Conservation (phyloP, 2,888 invertebrate species). For the Cephus nigrinus region DNA sequence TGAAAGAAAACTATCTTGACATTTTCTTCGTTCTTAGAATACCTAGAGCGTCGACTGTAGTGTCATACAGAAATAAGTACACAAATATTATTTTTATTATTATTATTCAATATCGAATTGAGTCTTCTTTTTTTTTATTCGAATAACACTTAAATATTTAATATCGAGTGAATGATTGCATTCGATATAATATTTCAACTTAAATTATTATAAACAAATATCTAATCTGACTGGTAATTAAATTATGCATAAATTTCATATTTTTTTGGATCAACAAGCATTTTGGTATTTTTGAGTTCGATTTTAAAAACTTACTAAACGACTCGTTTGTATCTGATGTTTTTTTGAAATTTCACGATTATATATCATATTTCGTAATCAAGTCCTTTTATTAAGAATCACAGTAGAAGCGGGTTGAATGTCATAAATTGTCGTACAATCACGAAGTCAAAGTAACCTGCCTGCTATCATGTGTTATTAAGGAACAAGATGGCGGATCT, state of each 20-base stretch:
- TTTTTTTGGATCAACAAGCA: not conserved
- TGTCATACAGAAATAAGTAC: too few species aligned
- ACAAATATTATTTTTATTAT: too few species aligned
- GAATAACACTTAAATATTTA: too few species aligned
- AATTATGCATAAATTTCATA: not conserved
- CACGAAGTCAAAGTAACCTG: not conserved
- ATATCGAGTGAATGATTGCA: too few species aligned
- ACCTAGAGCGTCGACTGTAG: not conserved
- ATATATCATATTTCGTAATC: not conserved
- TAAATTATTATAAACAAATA: not conserved
- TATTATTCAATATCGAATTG: too few species aligned
- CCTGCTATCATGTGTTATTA: conserved; percentile 16
- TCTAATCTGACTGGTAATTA: not conserved
- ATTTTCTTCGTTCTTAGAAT: not conserved
- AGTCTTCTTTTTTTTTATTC: too few species aligned
- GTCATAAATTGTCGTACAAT: conserved; percentile 11
- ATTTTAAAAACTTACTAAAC: not conserved
- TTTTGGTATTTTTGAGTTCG: not conserved
- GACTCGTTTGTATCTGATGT: not conserved
- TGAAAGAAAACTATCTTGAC: not conserved
- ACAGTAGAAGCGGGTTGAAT: not conserved
- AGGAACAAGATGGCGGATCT: conserved; percentile 11
- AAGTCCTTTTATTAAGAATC: not conserved
- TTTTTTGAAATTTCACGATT: not conserved
- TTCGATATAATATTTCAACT: not conserved